These are phyloP conservation scores for Aphaenogaster rudis DNA, from an alignment of 1,140 invertebrate genomes.

Conservation along the genomic window DNA sequence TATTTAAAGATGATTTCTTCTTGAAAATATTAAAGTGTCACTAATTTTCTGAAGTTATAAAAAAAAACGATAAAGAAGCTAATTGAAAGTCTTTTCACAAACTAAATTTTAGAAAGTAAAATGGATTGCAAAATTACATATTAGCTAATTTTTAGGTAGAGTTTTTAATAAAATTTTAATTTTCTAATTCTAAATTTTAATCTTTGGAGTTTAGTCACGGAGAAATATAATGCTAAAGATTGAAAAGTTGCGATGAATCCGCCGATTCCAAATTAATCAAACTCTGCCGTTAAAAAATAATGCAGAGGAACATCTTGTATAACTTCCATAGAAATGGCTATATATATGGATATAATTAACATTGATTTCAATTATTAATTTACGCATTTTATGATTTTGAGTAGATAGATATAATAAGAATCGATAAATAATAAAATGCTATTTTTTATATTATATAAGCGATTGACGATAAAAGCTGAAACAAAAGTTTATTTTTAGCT, in stretches of 20 bases:
- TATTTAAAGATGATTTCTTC: not conserved
- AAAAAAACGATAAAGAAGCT: not conserved
- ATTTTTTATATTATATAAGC: conserved; percentile 11
- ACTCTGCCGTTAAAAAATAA: not conserved
- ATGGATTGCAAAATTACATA: not conserved
- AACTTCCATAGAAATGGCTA: not conserved
- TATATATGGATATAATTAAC: not conserved
- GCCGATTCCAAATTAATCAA: not conserved
- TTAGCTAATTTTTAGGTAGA: not conserved
- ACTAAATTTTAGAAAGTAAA: not conserved
- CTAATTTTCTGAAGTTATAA: not conserved
- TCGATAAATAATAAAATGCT: not conserved
- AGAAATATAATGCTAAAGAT: not conserved
- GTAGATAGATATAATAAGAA: conserved; percentile 3
- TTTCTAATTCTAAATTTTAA: too few species aligned
- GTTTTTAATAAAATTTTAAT: not conserved
- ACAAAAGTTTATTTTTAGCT: conserved; percentile 28
- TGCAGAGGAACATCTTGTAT: not conserved
- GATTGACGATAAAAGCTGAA: conserved; percentile 7
- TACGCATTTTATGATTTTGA: not conserved
- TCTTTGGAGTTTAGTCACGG: not conserved
- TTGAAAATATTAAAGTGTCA: not conserved
- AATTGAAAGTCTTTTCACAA: not conserved
- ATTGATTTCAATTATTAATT: not conserved
- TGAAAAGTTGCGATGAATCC: not conserved